These are phyloP conservation scores for Helicoverpa zea DNA, from an alignment of 1,140 invertebrate genomes.

Conservation along the genomic window DNA sequence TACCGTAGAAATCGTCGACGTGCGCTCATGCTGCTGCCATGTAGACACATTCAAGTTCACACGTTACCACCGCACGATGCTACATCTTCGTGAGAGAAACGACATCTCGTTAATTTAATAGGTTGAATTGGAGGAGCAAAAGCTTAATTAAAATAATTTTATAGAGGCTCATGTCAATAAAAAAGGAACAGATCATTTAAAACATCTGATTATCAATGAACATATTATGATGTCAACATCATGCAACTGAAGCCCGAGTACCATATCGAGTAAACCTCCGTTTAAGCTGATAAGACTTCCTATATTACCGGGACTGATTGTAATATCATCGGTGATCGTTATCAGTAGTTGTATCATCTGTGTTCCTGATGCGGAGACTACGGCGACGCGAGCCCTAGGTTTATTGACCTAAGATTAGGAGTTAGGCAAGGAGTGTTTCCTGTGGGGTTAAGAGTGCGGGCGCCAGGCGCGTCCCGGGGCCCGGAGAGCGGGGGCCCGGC, in stretches of 20 bases:
- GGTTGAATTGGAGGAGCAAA: background rate
- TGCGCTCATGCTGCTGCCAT: slow-evolving; percentile 8
- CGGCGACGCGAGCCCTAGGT: slow-evolving; percentile 42
- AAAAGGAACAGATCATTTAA: background rate
- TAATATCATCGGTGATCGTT: slow-evolving; percentile 34
- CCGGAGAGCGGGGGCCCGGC: slow-evolving; percentile 36
- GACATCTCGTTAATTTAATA: slow-evolving; percentile 19
- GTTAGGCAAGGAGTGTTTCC: slow-evolving; percentile 79
- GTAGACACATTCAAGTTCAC: slow-evolving; percentile 24
- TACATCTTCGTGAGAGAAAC: slow-evolving; percentile 22
- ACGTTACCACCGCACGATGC: slow-evolving; percentile 18
- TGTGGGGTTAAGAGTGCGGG: slow-evolving; percentile 69
- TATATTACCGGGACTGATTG: slow-evolving; percentile 28
- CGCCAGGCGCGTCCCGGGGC: slow-evolving; percentile 16
- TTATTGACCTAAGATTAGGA: slow-evolving; percentile 71
- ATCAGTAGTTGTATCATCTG: slow-evolving; percentile 35
- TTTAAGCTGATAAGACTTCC: slow-evolving; percentile 25
- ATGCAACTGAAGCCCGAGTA: slow-evolving; percentile 12
- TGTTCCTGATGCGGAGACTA: slow-evolving; percentile 25
- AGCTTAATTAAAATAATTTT: slow-evolving; percentile 25
- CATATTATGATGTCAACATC: slow-evolving; percentile 7
- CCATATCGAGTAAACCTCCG: slow-evolving; percentile 29
- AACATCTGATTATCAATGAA: background rate
- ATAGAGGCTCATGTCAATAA: background rate
- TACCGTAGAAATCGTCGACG: slow-evolving; percentile 16